Conservation (phyloP, 23 tunicate species). For the Ascidia mentula region DNA sequence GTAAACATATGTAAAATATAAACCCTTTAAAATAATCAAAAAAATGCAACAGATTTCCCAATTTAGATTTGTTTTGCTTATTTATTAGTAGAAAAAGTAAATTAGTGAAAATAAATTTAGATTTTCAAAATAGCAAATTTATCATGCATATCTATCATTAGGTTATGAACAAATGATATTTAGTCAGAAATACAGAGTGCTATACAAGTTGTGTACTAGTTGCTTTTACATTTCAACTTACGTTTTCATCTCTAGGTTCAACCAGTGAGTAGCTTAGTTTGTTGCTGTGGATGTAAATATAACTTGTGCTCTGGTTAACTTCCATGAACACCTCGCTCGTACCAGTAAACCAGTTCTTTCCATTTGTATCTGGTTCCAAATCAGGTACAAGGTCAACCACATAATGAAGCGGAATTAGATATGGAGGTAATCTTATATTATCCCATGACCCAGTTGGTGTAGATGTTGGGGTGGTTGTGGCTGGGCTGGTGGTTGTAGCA, state of each 20-base stretch:
- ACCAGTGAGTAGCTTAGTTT: conserved; percentile 37
- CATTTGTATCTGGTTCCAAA: conserved; percentile 21
- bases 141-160: no score
- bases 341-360: conserved; percentile 51
- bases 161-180: no score
- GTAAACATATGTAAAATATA: no score
- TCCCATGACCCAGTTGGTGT: conserved; percentile 33
- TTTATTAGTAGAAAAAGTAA: no score
- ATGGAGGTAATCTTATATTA: conserved; percentile 39
- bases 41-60: no score
- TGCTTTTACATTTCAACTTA: no score
- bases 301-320: conserved; percentile 20
- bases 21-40: no score
- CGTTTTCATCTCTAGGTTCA: conserved; percentile 6
- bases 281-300: conserved; percentile 55
- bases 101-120: no score
- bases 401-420: conserved; percentile 45
- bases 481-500: conserved; percentile 7
- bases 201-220: no score
- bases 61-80: no score
- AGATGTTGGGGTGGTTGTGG: neutral
- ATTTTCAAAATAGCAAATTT: no score
- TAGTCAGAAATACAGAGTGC: no score
- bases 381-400: conserved; percentile 56
- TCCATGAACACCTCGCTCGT: conserved; percentile 32